phyloP scores from a whole-genome alignment of 2,888 invertebrate species.

The Ophion slaviceki region DNA sequence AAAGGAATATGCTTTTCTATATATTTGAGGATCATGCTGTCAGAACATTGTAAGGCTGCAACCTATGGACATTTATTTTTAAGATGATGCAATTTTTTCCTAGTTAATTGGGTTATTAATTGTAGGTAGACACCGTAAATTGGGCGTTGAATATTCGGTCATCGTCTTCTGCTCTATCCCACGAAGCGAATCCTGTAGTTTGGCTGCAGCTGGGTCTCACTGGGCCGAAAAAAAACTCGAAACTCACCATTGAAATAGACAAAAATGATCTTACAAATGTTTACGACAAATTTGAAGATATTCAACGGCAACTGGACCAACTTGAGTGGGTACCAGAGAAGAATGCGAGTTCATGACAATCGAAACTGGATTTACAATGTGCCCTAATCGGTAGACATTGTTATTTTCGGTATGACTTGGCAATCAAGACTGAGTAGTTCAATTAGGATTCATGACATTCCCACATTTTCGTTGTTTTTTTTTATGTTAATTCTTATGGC shows the following conservation, averaged over 20 bases:
- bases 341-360: not conserved
- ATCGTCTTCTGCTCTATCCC: constrained; percentile 76
- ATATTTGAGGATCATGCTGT: not conserved
- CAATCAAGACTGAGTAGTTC: too few species aligned
- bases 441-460: too few species aligned
- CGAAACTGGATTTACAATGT: not conserved
- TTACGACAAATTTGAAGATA: constrained; percentile 78
- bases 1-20: not conserved
- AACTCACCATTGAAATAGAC: constrained; percentile 78
- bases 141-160: constrained; percentile 79
- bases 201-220: constrained; percentile 76
- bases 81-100: not conserved
- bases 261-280: constrained; percentile 75
- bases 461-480: too few species aligned
- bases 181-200: constrained; percentile 75
- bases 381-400: not conserved
- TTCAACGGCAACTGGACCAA: constrained; percentile 79
- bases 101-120: not conserved
- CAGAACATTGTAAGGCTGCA: not conserved
- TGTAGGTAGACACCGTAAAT: constrained; percentile 76
- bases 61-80: not conserved
- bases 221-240: constrained; percentile 70
- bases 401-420: too few species aligned
- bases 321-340: constrained; percentile 74
- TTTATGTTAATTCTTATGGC: too few species aligned